Evolutionary conservation across 2,113 vertebrate genomes (phyloP).

Genomic region (Odontesthes bonariensis): DNA sequence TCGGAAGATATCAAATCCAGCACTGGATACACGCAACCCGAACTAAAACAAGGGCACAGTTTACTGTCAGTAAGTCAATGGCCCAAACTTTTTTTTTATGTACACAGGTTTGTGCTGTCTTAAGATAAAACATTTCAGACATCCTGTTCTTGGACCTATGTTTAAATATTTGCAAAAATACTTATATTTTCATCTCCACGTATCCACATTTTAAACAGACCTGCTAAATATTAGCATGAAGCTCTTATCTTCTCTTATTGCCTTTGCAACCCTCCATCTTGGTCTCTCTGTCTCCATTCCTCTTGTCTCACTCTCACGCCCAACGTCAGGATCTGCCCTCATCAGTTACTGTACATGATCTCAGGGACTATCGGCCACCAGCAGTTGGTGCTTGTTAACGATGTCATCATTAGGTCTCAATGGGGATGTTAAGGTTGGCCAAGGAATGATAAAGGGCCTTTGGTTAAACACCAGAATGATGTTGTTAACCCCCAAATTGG

Average conservation of each 20-base stretch:
- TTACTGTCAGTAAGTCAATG: too few species aligned
- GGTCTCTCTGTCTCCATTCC: neutral
- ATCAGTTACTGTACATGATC: conserved; percentile 70
- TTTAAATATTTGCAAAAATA: too few species aligned
- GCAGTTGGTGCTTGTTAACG: conserved; percentile 71
- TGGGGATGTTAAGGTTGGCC: conserved; percentile 85
- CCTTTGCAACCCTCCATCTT: neutral
- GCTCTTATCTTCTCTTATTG: neutral
- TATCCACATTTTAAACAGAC: neutral
- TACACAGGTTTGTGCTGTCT: too few species aligned
- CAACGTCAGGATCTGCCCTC: conserved; percentile 17
- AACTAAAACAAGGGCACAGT: too few species aligned
- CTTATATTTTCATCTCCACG: neutral
- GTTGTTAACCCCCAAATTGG: conserved; percentile 77
- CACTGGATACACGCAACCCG: too few species aligned
- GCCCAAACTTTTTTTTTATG: too few species aligned
- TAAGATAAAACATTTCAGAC: too few species aligned
- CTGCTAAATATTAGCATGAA: neutral
- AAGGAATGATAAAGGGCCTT: conserved; percentile 83
- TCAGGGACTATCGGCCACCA: conserved; percentile 79
- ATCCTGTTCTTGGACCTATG: too few species aligned
- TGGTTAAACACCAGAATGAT: conserved; percentile 85
- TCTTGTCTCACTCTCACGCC: conserved; percentile 34
- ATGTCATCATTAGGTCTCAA: conserved; percentile 81
- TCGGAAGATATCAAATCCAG: too few species aligned